These are phyloP conservation scores for Solenopsis fugax DNA, from an alignment of 1,140 invertebrate genomes.

Conservation along the genomic window DNA sequence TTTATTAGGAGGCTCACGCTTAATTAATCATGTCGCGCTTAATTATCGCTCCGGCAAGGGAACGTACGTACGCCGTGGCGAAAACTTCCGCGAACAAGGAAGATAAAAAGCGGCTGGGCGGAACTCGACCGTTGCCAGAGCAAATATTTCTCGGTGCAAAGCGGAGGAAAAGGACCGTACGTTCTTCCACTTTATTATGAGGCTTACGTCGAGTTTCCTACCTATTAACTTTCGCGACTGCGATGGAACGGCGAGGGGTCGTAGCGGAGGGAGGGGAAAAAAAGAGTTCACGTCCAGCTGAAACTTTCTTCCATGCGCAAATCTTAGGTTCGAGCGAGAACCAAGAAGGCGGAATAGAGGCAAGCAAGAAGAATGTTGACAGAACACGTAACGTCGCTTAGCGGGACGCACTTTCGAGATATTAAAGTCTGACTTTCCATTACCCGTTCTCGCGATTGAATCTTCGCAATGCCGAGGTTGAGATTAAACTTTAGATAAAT, in stretches of 20 bases:
- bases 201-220: conserved; percentile 73
- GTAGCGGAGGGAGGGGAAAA: conserved; percentile 13
- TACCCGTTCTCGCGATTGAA: not conserved
- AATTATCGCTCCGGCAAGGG: conserved; percentile 29
- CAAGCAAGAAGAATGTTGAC: not conserved
- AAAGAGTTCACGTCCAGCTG: conserved; percentile 56
- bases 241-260: conserved; percentile 9
- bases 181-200: conserved; percentile 75
- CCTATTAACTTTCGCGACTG: conserved; percentile 73
- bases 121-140: conserved; percentile 21
- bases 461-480: not conserved
- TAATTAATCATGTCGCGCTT: conserved; percentile 40
- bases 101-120: conserved; percentile 48
- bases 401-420: conserved; percentile 44
- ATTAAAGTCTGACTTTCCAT: conserved; percentile 27
- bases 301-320: conserved; percentile 39
- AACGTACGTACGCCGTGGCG: conserved; percentile 13
- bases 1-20: not conserved
- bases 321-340: conserved; percentile 33
- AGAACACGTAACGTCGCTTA: conserved; percentile 26
- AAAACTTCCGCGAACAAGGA: conserved; percentile 54
- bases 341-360: too few relatives aligned
- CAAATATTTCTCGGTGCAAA: conserved; percentile 64
- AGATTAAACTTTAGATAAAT: not conserved
- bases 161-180: conserved; percentile 61